Evolutionary conservation across 2,888 invertebrate species (phyloP).

Genomic region (Salpingus planirostris): DNA sequence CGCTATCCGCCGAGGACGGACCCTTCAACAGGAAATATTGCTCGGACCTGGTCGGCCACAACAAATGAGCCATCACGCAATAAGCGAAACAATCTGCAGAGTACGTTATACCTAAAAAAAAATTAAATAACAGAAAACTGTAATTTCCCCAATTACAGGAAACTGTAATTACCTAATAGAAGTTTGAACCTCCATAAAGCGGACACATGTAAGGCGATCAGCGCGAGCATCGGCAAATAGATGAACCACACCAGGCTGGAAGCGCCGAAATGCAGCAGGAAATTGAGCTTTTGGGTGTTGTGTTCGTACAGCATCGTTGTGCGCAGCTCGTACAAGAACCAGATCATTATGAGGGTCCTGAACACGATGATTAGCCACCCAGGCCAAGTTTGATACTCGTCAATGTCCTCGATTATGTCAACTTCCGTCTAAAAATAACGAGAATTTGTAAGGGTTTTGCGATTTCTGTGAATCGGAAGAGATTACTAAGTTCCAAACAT

Average conservation of each 20-base stretch:
- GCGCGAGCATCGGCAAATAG: slow-evolving; percentile 88
- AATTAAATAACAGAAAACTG: slow-evolving; percentile 2
- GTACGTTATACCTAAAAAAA: slow-evolving; percentile 75
- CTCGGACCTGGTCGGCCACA: slow-evolving; percentile 92
- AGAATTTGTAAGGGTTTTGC: no score
- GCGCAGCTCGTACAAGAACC: slow-evolving; percentile 73
- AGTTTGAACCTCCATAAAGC: slow-evolving; percentile 94
- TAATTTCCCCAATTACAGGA: not conserved
- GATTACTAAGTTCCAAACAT: slow-evolving; percentile 90
- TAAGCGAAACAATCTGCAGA: slow-evolving; percentile 93
- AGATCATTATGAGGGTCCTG: slow-evolving; percentile 75
- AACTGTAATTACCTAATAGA: slow-evolving; percentile 61
- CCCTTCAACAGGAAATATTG: slow-evolving; percentile 80
- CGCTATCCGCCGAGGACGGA: slow-evolving; percentile 60
- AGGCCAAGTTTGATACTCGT: slow-evolving; percentile 97
- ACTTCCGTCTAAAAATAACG: slow-evolving; percentile 71
- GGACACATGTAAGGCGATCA: slow-evolving; percentile 87
- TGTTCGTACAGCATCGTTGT: slow-evolving; percentile 74
- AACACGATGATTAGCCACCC: slow-evolving; percentile 89
- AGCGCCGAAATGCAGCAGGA: slow-evolving; percentile 92
- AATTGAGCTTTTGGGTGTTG: slow-evolving; percentile 77
- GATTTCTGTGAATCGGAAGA: not conserved
- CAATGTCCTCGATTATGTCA: slow-evolving; percentile 91
- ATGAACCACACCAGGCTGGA: slow-evolving; percentile 98
- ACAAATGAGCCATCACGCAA: slow-evolving; percentile 87